Percentiles rank a stretch among this genome's conserved stretches.
These are phyloP conservation scores for Philereme transversata DNA, from an alignment of 2,888 invertebrate species.

Conservation along the genomic window DNA sequence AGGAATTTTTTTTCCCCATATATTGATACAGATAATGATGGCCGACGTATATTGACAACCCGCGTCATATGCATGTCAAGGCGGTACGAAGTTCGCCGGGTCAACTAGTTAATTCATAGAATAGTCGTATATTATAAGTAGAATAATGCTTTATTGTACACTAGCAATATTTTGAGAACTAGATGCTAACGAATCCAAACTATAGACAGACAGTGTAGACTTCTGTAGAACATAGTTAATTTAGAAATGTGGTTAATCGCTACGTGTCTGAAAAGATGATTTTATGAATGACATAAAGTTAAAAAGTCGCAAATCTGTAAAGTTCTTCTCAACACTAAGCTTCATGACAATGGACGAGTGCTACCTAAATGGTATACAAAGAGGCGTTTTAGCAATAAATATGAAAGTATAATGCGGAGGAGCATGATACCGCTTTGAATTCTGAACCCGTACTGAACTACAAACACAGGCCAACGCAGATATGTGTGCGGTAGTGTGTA, in stretches of 20 bases:
- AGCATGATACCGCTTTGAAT: conserved; percentile 77
- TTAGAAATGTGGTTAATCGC: neutral
- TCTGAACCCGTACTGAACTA: conserved; percentile 78
- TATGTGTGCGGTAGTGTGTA: conserved; percentile 50
- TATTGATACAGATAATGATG: too few species aligned
- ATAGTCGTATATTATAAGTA: too few species aligned
- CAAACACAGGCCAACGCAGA: conserved; percentile 66
- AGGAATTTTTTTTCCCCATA: too few species aligned
- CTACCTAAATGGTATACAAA: conserved; percentile 51
- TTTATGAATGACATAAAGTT: conserved; percentile 5
- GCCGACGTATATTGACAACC: too few species aligned
- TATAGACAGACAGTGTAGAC: neutral
- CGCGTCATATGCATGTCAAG: too few species aligned
- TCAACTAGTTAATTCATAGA: too few species aligned
- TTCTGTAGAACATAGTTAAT: neutral
- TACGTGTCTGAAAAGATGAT: neutral
- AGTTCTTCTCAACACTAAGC: conserved; percentile 18
- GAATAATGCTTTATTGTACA: too few species aligned
- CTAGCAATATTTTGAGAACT: too few species aligned
- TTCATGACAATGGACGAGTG: conserved; percentile 28
- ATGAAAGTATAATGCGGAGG: conserved; percentile 78
- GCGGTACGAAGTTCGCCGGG: too few species aligned
- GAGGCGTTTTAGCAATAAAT: conserved; percentile 77
- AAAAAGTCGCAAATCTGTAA: conserved; percentile 14
- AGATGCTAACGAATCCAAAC: neutral